Percentiles rank a stretch among this genome's conserved stretches.
Conservation (phyloP, 2,797 vertebrate species). For the Dryobates pubescens region DNA sequence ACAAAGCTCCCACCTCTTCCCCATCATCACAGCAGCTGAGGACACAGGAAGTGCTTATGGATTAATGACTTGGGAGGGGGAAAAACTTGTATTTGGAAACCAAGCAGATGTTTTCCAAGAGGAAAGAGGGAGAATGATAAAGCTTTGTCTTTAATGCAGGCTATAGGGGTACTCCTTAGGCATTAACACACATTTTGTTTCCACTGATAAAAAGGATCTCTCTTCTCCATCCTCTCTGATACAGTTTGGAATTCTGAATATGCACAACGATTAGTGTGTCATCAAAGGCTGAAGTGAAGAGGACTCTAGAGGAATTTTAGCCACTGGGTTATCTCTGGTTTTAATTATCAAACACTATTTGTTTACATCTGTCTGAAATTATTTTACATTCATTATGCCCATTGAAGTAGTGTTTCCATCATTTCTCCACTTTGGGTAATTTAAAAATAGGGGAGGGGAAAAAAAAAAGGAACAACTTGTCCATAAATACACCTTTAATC, state of each 20-base stretch:
- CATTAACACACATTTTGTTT: constrained; percentile 10
- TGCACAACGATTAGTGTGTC: constrained; percentile 13
- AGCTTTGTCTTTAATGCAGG: not conserved
- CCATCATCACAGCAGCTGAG: not conserved
- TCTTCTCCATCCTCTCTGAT: not conserved
- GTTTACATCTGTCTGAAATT: not conserved
- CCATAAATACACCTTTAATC: not conserved
- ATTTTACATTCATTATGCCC: not conserved
- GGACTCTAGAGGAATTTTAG: constrained; percentile 17
- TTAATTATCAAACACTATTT: constrained; percentile 10
- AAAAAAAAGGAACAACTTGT: not conserved
- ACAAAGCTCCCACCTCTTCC: not conserved
- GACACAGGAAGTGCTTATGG: not conserved
- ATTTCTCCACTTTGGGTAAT: not conserved
- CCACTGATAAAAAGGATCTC: not conserved
- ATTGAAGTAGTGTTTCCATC: not conserved
- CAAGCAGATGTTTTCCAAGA: not conserved
- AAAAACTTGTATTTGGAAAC: not conserved
- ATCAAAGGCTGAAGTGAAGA: constrained; percentile 1
- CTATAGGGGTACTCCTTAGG: not conserved
- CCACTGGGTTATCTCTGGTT: not conserved
- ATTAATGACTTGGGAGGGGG: not conserved
- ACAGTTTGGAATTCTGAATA: not conserved
- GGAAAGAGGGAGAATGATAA: constrained; percentile 3
- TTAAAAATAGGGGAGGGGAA: not conserved